Evolutionary conservation across 1,140 invertebrate species (phyloP).

Genomic region (Lasioglossum baleicum): DNA sequence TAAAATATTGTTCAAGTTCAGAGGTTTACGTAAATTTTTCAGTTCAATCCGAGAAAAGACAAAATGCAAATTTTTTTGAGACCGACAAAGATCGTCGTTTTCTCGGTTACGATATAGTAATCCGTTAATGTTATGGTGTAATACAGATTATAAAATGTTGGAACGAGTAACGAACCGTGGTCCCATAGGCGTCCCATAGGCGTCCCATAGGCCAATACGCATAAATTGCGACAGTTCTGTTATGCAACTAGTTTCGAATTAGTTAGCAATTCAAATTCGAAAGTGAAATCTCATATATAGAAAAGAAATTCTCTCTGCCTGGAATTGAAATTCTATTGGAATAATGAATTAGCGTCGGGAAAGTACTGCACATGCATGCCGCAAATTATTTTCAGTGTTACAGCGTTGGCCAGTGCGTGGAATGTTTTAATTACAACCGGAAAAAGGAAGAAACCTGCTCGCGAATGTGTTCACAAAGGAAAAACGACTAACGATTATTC

Average conservation of each 20-base stretch:
- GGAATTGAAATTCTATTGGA: neutral
- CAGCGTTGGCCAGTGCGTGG: neutral
- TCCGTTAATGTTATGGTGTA: too few relatives aligned
- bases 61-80: too few relatives aligned
- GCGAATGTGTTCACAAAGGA: neutral
- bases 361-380: neutral
- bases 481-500: too few relatives aligned
- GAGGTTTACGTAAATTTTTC: too few relatives aligned
- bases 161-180: neutral
- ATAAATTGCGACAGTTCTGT: neutral
- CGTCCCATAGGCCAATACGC: too few relatives aligned
- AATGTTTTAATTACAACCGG: neutral
- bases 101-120: too few relatives aligned
- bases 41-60: too few relatives aligned
- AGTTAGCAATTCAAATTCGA: conserved; percentile 24
- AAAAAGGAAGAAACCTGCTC: neutral
- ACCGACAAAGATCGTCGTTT: too few relatives aligned
- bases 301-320: neutral
- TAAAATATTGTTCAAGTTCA: too few relatives aligned
- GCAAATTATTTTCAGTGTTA: neutral
- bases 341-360: neutral
- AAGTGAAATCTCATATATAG: conserved; percentile 1
- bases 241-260: neutral
- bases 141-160: too few relatives aligned
- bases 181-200: too few relatives aligned